Percentiles rank a stretch among this genome's conserved stretches.
phyloP scores from a whole-genome alignment of 2,113 vertebrate genomes.

The Burhinus oedicnemus region DNA sequence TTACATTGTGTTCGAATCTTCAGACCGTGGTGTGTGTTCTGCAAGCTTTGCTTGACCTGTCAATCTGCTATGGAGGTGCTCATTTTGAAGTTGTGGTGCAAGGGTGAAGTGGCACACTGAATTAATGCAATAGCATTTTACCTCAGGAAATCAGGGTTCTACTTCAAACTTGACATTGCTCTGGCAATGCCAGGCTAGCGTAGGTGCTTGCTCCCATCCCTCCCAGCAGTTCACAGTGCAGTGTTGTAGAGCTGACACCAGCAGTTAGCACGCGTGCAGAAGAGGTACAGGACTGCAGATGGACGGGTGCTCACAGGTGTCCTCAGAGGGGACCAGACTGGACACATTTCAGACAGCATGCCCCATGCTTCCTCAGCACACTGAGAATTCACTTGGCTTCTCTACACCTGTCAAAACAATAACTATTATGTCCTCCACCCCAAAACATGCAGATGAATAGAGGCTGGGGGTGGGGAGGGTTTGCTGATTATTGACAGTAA shows the following conservation, averaged over 20 bases:
- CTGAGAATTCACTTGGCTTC: conserved; percentile 12
- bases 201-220: neutral
- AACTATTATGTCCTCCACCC: neutral
- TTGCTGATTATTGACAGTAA: conserved; percentile 70
- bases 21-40: neutral
- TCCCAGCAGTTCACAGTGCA: neutral
- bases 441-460: conserved; percentile 26
- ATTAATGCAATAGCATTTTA: neutral
- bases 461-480: conserved; percentile 7
- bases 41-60: neutral
- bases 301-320: fast-evolving
- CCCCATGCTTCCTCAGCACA: neutral
- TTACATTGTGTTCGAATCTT: neutral
- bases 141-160: neutral
- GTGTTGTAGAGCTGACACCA: neutral
- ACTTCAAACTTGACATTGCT: neutral
- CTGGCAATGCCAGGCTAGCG: neutral
- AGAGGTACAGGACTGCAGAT: fast-evolving
- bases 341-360: neutral
- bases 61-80: neutral
- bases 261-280: neutral
- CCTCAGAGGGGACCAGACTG: neutral
- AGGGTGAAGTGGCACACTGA: neutral
- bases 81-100: neutral
- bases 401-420: conserved; percentile 24